Conservation (phyloP, 2,888 invertebrate genomes). For the Agrilus biguttatus region DNA sequence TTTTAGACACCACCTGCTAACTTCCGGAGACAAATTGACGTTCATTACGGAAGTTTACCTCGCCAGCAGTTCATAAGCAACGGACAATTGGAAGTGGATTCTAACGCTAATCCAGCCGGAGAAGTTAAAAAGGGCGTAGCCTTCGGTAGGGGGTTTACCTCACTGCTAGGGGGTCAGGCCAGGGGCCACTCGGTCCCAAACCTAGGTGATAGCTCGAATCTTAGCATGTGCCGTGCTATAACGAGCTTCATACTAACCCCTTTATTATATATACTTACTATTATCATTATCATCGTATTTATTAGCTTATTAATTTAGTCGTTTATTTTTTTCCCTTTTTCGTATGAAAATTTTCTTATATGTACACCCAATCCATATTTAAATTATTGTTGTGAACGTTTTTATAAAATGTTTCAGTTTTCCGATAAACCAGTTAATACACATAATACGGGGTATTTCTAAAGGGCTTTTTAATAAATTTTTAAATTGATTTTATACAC, state of each 20-base stretch:
- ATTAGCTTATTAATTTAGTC: constrained; percentile 10
- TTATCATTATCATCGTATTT: constrained; percentile 4
- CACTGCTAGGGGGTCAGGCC: constrained; percentile 43
- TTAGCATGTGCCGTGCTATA: constrained; percentile 11
- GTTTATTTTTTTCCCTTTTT: constrained; percentile 4
- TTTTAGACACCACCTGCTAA: constrained; percentile 60
- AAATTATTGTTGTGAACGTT: no score
- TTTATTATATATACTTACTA: no score
- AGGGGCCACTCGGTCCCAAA: constrained; percentile 83
- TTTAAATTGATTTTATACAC: no score
- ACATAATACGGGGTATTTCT: no score
- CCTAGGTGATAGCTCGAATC: constrained; percentile 52
- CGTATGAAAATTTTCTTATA: constrained; percentile 1
- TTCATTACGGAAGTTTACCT: constrained; percentile 71
- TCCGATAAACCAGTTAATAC: no score
- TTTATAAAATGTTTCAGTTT: no score
- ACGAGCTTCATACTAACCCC: constrained; percentile 6
- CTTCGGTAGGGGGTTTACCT: constrained; percentile 51
- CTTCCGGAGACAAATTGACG: constrained; percentile 57
- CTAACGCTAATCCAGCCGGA: constrained; percentile 31
- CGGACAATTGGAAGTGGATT: constrained; percentile 24
- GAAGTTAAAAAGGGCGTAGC: constrained; percentile 48
- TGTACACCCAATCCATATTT: no score
- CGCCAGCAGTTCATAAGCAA: constrained; percentile 45
- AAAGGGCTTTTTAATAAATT: no score